Evolutionary conservation across 2,888 invertebrate species (phyloP).

Genomic region (Epinotia nisella): DNA sequence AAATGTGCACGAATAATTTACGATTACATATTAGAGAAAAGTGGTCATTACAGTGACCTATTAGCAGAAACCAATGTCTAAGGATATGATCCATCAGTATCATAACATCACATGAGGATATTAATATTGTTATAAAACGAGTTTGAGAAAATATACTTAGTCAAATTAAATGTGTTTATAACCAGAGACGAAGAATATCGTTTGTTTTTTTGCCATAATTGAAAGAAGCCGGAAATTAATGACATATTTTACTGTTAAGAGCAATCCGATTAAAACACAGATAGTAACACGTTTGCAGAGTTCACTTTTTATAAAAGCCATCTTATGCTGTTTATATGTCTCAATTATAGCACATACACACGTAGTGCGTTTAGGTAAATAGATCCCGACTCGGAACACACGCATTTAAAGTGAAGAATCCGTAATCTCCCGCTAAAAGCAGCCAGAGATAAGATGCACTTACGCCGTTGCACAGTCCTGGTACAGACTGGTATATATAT

Average conservation of each 20-base stretch:
- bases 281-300: neutral
- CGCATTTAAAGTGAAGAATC: slow-evolving; percentile 51
- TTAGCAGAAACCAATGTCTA: slow-evolving; percentile 16
- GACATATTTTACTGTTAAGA: neutral
- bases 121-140: neutral
- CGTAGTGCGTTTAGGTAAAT: slow-evolving; percentile 12
- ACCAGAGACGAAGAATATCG: neutral
- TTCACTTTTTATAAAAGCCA: neutral
- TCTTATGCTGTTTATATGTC: neutral
- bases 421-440: slow-evolving; percentile 78
- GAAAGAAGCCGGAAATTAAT: neutral
- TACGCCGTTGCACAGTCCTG: slow-evolving; percentile 59
- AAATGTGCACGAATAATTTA: slow-evolving; percentile 38
- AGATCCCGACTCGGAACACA: slow-evolving; percentile 21
- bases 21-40: slow-evolving; percentile 34
- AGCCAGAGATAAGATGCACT: slow-evolving; percentile 71
- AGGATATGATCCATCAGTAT: neutral
- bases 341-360: neutral
- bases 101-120: neutral
- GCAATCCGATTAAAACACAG: neutral
- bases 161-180: neutral
- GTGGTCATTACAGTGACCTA: slow-evolving; percentile 31
- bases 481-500: slow-evolving; percentile 15
- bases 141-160: neutral
- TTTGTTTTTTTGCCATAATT: slow-evolving; percentile 1